phyloP scores from a whole-genome alignment of 1,140 invertebrate species.

The Drosophila grimshawi region DNA sequence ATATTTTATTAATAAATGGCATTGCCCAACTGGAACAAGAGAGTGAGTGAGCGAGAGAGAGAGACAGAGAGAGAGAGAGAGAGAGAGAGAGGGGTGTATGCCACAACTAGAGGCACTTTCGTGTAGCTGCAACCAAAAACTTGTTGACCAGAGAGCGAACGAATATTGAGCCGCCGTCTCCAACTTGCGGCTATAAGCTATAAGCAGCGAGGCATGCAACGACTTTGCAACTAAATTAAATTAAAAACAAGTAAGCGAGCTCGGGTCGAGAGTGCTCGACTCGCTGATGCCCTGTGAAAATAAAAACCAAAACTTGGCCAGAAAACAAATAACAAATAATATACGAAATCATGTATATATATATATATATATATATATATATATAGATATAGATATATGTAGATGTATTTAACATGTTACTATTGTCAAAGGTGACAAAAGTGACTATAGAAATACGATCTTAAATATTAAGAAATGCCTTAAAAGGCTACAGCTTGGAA shows the following conservation, averaged over 20 bases:
- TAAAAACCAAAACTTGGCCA: too few relatives aligned
- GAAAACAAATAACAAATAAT: too few relatives aligned
- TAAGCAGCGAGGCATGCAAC: slow-evolving; percentile 56
- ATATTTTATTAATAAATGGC: slow-evolving; percentile 83
- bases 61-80: slow-evolving; percentile 2
- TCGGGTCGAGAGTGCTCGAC: background rate
- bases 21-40: slow-evolving; percentile 55
- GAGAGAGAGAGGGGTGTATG: slow-evolving; percentile 5
- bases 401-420: too few relatives aligned
- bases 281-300: slow-evolving; percentile 1
- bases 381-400: too few relatives aligned
- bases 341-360: background rate
- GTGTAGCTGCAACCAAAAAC: slow-evolving; percentile 3
- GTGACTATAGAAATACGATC: too few relatives aligned
- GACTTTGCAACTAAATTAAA: slow-evolving; percentile 72
- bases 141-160: slow-evolving; percentile 14
- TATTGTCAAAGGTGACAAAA: too few relatives aligned
- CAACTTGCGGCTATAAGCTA: background rate
- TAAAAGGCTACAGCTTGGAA: too few relatives aligned
- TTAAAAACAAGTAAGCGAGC: slow-evolving; percentile 53
- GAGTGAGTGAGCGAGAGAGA: background rate
- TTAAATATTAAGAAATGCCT: too few relatives aligned
- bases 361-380: too few relatives aligned
- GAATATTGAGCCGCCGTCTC: background rate
- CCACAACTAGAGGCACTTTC: slow-evolving; percentile 5